Evolutionary conservation across 53 echinoderm and acorn worm species (phyloP).

Genomic region (Paelopatides confundens): DNA sequence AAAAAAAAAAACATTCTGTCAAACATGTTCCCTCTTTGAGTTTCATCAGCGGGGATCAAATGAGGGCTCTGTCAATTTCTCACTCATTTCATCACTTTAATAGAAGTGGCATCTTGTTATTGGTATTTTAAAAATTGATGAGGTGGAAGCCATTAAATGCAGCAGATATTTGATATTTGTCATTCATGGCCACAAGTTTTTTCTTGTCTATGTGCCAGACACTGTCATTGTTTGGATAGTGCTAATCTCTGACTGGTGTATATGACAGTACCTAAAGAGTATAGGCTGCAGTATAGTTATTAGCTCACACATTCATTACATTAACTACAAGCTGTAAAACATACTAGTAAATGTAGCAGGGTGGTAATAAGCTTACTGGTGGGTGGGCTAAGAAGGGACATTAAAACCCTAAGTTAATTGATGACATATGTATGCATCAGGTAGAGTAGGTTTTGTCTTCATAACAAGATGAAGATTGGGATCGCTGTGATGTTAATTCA

Average conservation of each 20-base stretch:
- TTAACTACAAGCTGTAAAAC: too few relatives aligned
- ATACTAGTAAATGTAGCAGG: neutral
- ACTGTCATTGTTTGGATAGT: too few relatives aligned
- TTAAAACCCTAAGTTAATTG: neutral
- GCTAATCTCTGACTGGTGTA: too few relatives aligned
- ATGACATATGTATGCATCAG: neutral
- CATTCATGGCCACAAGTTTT: too few relatives aligned
- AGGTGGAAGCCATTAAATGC: neutral
- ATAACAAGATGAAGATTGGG: too few relatives aligned
- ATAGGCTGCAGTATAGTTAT: too few relatives aligned
- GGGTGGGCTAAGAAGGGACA: neutral
- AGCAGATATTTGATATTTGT: neutral
- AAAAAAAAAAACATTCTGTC: neutral
- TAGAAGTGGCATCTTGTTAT: neutral
- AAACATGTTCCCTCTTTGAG: neutral
- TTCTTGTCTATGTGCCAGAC: too few relatives aligned
- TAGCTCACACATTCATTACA: too few relatives aligned
- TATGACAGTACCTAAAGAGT: too few relatives aligned
- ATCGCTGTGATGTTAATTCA: too few relatives aligned
- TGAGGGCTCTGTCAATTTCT: neutral
- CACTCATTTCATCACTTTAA: neutral
- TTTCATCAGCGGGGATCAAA: too few relatives aligned
- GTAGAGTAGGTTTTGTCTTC: too few relatives aligned
- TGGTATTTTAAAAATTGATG: neutral
- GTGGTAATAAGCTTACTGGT: neutral